Evolutionary conservation across 2,888 invertebrate species (phyloP).

Genomic region (Drosophila tripunctata): DNA sequence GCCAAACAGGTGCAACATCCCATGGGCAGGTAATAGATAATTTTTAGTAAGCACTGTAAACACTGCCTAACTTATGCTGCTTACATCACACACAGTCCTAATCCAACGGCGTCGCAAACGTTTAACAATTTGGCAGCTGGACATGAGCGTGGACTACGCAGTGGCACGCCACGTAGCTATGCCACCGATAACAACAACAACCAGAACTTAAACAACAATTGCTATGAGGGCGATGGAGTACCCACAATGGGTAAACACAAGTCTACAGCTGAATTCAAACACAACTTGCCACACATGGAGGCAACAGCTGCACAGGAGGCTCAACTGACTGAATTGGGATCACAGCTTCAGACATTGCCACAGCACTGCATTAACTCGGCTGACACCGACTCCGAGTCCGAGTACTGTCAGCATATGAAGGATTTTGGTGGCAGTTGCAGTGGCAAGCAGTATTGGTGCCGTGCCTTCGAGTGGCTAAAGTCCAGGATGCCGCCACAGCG

Average conservation of each 20-base stretch:
- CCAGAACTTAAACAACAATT: background rate
- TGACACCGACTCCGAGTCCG: constrained; percentile 77
- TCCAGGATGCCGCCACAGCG: constrained; percentile 26
- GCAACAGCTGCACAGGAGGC: no score
- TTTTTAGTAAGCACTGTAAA: background rate
- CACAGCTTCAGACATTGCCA: background rate
- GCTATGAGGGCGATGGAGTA: constrained; percentile 74
- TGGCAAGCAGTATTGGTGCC: constrained; percentile 5
- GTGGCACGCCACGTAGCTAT: constrained; percentile 25
- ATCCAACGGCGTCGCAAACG: background rate
- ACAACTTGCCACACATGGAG: background rate
- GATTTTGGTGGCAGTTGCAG: background rate
- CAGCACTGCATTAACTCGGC: background rate
- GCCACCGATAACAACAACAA: background rate
- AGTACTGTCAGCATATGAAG: constrained; percentile 34
- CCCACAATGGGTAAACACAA: background rate
- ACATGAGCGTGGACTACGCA: constrained; percentile 22
- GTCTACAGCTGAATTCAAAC: background rate
- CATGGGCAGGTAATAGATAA: constrained; percentile 12
- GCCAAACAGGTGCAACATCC: constrained; percentile 33
- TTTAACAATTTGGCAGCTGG: background rate
- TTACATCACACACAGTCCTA: no score
- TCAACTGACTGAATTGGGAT: background rate
- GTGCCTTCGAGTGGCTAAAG: constrained; percentile 7
- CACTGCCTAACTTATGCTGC: no score